Base-by-base conservation (phyloP, 2,797 vertebrate species). In the Anabacerthia variegaticeps region DNA sequence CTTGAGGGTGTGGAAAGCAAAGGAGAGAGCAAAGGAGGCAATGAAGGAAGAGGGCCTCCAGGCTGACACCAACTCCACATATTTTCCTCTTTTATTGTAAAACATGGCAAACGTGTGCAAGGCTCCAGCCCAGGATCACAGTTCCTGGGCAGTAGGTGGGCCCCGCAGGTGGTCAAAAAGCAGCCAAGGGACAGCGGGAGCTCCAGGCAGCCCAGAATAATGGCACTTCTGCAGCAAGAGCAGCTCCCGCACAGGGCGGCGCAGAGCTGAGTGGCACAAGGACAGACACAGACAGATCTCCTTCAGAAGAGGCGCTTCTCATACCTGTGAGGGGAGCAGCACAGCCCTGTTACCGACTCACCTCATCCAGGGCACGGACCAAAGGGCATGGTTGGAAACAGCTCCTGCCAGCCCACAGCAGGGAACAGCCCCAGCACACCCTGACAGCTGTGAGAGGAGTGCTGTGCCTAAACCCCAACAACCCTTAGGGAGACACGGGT, bases 291-390 rank as follows among this genome's bases (percentile, higher is more conserved):
- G 71, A 68, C 4, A 0, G 52, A 23, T 48, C 85, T 58, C 95
- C 88, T 87, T 99, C 98, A 99, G 97, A 99, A 99, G 80, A 99
- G 98, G 56, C 99, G 98, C 92, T 99, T 99, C 97, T 99, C 99
- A 1, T 99, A 99, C 97, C 99, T 99, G 83, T 1, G 4, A 77
- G 91, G 51, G 49, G 80, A 62, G 22, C 74, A 92, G 55, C 89
- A 95, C 32, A 23, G n/a, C 27, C 22, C 32, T 61, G 39, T 83
- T n/a, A 91, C 48, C 28, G 52, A 88, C 48, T 39, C 7, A 0
- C 32, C 39, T 55, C 36, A 51, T 3, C 14, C 27, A n/a, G 23
- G 26, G 15, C 56, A 76, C 8, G 34, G 36, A n/a, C 41, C 54
- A 41, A 10, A 59, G 39, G 39, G 36, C 1, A 5, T 12, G 48